Evolutionary conservation across 2,113 vertebrate genomes (phyloP).

Genomic region (Sapayoa aenigma): DNA sequence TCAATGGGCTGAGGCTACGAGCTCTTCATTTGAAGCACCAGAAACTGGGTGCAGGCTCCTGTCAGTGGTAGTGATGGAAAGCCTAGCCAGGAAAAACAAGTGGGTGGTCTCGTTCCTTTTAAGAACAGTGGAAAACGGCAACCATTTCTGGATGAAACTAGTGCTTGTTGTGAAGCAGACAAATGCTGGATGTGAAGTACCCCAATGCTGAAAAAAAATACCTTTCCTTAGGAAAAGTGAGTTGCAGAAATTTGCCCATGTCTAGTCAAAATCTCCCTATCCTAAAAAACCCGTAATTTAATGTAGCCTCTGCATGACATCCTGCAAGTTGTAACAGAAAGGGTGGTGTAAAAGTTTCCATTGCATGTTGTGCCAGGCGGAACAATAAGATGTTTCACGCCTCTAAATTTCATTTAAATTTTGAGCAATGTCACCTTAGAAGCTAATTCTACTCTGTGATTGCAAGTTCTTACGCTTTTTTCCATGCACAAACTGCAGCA

Average conservation of each 20-base stretch:
- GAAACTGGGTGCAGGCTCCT: not conserved
- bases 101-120: slow-evolving; percentile 32
- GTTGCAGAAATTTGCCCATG: not conserved
- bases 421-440: not conserved
- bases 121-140: not conserved
- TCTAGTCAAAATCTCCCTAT: not conserved
- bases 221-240: not conserved
- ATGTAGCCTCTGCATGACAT: not conserved
- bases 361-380: not conserved
- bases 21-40: not conserved
- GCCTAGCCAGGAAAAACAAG: not conserved
- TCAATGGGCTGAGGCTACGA: not conserved
- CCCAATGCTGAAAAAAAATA: not conserved
- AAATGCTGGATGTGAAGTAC: not conserved
- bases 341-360: not conserved
- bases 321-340: not conserved
- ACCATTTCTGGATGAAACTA: not conserved
- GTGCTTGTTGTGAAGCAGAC: not conserved
- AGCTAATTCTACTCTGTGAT: not conserved
- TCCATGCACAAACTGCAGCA: not conserved
- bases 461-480: not conserved
- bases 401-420: not conserved
- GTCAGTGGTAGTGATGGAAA: not conserved
- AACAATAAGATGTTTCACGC: not conserved
- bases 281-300: not conserved